Base-by-base conservation (phyloP, 1,140 invertebrate genomes). In the Drosophila neocordata region DNA sequence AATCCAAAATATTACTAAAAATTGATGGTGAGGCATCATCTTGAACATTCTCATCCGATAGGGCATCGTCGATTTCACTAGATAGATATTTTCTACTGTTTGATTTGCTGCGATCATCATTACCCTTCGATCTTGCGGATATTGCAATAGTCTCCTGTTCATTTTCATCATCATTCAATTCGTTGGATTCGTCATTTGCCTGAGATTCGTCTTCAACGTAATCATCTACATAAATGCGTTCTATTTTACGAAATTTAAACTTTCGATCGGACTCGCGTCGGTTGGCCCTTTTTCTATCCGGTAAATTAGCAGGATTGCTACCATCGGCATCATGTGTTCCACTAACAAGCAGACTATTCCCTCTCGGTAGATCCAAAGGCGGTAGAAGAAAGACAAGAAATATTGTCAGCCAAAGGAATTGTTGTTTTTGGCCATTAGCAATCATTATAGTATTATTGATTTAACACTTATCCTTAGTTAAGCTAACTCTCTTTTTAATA, bases 211-310 rank as follows among this genome's bases (percentile, higher is more conserved):
- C 61, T 2, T 59, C 41, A 6, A 67, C 61, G 3, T 67, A 65
- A 4, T 74, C 60, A n/a, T 71, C 65, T 2, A 65, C 53, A 22
- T 73, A 64, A 53, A 77, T 20, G 11, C 80, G 80, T 66, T 84
- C 74, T 9, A 88, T 76, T 72, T 79, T 78, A 55, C 74, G 83
- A 69, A 88, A 88, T 71, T 88, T 84, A 38, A 84, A 81, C 66
- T 83, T 88, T 22, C 59, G 67, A 8, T 73, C 75, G 13, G 64
- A 35, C 0, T 67, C 56, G 11, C 73, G 73, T 34, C 70, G 63
- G 13, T 53, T 34, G 4, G 59, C 13, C n/a, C 38, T 3, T 53
- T 48, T 73, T 0, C 61, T 48, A 15, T 27, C 58, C 58, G 13
- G 22, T 11, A 34, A 34, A 56, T 12, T 56, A 7, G 24, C 31